These are phyloP conservation scores for Thumatha senex DNA, from an alignment of 2,888 invertebrate species.

Conservation along the genomic window DNA sequence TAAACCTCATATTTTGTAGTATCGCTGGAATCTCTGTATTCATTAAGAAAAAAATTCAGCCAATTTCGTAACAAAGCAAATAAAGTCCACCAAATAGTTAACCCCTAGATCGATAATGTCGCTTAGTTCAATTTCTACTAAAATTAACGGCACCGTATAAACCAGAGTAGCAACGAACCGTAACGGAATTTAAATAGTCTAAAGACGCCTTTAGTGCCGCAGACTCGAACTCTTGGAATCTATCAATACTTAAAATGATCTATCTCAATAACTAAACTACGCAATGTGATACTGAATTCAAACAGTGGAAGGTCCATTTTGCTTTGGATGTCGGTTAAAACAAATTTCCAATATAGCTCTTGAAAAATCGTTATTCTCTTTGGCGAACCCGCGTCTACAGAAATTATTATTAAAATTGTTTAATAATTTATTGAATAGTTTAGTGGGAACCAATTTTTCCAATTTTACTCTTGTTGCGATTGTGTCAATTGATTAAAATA, in stretches of 20 bases:
- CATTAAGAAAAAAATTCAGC: too few relatives aligned
- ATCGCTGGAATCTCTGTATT: too few relatives aligned
- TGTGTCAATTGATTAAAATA: slow-evolving; percentile 26
- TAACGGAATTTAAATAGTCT: slow-evolving; percentile 82
- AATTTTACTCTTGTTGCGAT: slow-evolving; percentile 21
- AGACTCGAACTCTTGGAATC: slow-evolving; percentile 55
- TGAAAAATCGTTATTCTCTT: slow-evolving; percentile 45
- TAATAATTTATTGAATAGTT: slow-evolving; percentile 34
- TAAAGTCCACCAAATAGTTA: slow-evolving; percentile 7
- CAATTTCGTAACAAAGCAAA: too few relatives aligned
- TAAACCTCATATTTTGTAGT: too few relatives aligned
- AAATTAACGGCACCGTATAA: slow-evolving; percentile 82
- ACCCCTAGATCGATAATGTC: slow-evolving; percentile 61
- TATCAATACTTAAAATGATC: slow-evolving; percentile 44
- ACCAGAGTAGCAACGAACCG: slow-evolving; percentile 83
- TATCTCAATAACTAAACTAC: slow-evolving; percentile 34
- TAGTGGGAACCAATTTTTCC: slow-evolving; percentile 34
- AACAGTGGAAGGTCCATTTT: slow-evolving; percentile 28
- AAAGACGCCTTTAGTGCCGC: slow-evolving; percentile 69
- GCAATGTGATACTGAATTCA: slow-evolving; percentile 28
- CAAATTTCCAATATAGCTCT: slow-evolving; percentile 44
- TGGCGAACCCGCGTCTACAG: too few relatives aligned
- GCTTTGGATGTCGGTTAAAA: not conserved
- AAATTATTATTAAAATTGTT: slow-evolving; percentile 39
- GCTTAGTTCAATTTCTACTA: slow-evolving; percentile 71